Percentiles rank a stretch among this genome's conserved stretches.
Evolutionary conservation across 2,888 invertebrate species (phyloP).

Genomic region (Halocaridina rubra): DNA sequence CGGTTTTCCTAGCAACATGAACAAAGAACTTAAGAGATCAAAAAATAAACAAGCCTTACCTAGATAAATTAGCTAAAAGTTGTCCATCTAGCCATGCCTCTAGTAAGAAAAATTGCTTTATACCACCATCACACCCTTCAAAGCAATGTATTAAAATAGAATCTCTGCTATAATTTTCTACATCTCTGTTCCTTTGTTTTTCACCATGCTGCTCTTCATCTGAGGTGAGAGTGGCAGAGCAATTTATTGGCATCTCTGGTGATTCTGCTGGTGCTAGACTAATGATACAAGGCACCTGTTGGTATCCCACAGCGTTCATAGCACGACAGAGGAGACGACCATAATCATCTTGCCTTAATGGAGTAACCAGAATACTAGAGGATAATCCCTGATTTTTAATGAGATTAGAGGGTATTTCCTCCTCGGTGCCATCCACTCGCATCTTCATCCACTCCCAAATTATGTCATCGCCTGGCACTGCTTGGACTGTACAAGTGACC

Average conservation of each 20-base stretch:
- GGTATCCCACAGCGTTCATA: constrained; percentile 22
- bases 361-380: constrained; percentile 37
- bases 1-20: too few species aligned
- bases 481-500: constrained; percentile 37
- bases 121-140: neutral
- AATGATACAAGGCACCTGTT: constrained; percentile 26
- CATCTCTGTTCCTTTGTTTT: neutral
- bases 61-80: neutral
- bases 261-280: constrained; percentile 44
- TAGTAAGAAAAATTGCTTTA: neutral
- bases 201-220: neutral
- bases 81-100: neutral
- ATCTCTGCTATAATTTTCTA: too few species aligned
- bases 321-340: constrained; percentile 31
- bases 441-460: constrained; percentile 26
- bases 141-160: neutral
- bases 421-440: constrained; percentile 32
- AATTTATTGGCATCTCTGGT: constrained; percentile 33
- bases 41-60: too few species aligned
- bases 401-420: constrained; percentile 22
- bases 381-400: constrained; percentile 17
- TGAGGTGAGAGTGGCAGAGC: constrained; percentile 12
- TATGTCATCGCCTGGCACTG: constrained; percentile 17
- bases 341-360: constrained; percentile 29
- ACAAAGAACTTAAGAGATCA: too few species aligned